Conservation (phyloP, 2,113 vertebrate genomes). For the Entomyzon cyanotis region DNA sequence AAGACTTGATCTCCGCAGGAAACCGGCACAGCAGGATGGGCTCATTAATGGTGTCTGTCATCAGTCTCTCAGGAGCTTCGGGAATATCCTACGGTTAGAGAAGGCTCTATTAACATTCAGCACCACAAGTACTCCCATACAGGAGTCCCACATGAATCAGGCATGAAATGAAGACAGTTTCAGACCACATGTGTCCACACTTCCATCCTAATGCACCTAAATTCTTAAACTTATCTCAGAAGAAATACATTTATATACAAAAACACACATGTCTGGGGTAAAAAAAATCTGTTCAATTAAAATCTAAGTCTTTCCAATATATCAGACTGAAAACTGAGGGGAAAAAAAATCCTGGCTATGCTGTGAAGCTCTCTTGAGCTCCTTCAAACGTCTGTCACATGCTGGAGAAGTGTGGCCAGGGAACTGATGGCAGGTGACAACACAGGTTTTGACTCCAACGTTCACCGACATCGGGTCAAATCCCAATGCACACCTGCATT, state of each 20-base stretch:
- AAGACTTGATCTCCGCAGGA: conserved; percentile 94
- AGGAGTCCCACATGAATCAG: neutral
- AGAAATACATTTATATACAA: neutral
- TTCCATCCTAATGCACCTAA: fast-evolving
- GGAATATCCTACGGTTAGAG: conserved; percentile 87
- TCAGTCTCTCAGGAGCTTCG: conserved; percentile 92
- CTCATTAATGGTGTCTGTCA: conserved; percentile 96
- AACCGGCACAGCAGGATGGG: conserved; percentile 95
- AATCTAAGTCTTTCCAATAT: neutral
- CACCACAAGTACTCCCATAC: neutral
- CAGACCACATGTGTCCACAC: fast-evolving
- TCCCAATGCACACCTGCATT: neutral
- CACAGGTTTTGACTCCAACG: neutral
- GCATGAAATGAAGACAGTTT: neutral
- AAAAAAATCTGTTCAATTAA: neutral
- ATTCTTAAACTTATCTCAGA: neutral
- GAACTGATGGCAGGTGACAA: neutral
- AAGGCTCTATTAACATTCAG: neutral
- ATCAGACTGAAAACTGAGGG: neutral
- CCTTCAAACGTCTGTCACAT: neutral
- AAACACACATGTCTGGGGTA: neutral
- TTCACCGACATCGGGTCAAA: neutral
- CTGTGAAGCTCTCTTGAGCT: neutral
- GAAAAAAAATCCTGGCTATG: neutral
- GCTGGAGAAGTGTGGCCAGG: neutral